Evolutionary conservation across 2,888 invertebrate species (phyloP), one percentile per base, ranked within the genome.

Genomic region (Drosophila suboccidentalis): DNA sequence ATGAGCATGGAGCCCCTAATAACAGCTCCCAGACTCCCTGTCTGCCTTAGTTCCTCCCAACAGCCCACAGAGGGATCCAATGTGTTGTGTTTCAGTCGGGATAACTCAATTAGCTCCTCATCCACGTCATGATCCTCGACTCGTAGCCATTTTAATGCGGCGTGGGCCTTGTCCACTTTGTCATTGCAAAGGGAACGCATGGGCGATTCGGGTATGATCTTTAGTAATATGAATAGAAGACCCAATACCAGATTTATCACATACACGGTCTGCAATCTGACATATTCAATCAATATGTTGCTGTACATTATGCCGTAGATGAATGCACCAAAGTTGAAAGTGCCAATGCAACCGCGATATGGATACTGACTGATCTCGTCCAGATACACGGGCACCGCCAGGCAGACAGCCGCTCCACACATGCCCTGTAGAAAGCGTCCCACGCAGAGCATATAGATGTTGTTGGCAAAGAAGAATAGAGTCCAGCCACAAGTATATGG

Each of bases 301-400:
- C 60, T 74, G 13, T 46, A 65, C 17, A 69, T 8, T 3, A 69
- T 26, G 6, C 80, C 83, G 5, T 50, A 63, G 3, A 63, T 9
- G 9, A 54, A 13, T 9, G 68, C 54, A 0, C 58, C 80, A 6
- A 36, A 58, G 22, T 59, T 74, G 5, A 76, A 6, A 6, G 51
- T 44, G 17, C 62, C 46, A 38, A 75, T 46, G 9, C 32, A 3
- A 1, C 78, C 84, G 0, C 81, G 66, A 0, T 54, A 47, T 0
- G n/a, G n/a, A 8, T 10, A 3, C 6, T 36, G 15, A 8, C 47
- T 39, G 15, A 83, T 72, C n/a, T 78, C 81, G 13, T 46, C 39
- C 15, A 22, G 62, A n/a, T 83, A 83, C 2, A 71, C 19, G 0
- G 80, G 84, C 9, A 75, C 74, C 0, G 44, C 81, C 51, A 78